These are phyloP conservation scores for Falco columbarius DNA, from an alignment of 2,797 vertebrate genomes.

Conservation along the genomic window DNA sequence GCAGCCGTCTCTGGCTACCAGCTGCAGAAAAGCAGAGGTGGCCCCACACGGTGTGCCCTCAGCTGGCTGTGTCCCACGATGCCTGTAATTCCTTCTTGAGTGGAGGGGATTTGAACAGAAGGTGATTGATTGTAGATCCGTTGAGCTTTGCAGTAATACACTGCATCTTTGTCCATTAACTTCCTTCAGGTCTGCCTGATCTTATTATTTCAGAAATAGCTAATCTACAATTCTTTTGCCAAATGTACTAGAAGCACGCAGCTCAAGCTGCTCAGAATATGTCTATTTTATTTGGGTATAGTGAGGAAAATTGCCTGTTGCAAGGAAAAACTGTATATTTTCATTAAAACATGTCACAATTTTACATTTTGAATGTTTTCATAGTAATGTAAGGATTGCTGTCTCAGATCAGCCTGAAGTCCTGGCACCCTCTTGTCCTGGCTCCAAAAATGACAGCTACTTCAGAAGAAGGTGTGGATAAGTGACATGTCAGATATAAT, in stretches of 20 bases:
- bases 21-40: background rate
- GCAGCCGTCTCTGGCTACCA: background rate
- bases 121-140: background rate
- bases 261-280: background rate
- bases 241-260: background rate
- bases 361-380: background rate
- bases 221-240: background rate
- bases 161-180: background rate
- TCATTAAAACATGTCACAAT: background rate
- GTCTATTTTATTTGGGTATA: background rate
- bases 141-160: background rate
- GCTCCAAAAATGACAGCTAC: background rate
- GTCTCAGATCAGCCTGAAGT: background rate
- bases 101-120: background rate
- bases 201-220: background rate
- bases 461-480: background rate
- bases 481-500: background rate
- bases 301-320: background rate
- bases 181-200: background rate
- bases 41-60: rapidly evolving
- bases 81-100: background rate
- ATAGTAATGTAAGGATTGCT: background rate
- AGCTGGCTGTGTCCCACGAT: background rate
- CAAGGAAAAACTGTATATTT: background rate
- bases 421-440: background rate